These are phyloP conservation scores for Deilephila elpenor DNA, from an alignment of 2,888 invertebrate genomes.

Conservation along the genomic window DNA sequence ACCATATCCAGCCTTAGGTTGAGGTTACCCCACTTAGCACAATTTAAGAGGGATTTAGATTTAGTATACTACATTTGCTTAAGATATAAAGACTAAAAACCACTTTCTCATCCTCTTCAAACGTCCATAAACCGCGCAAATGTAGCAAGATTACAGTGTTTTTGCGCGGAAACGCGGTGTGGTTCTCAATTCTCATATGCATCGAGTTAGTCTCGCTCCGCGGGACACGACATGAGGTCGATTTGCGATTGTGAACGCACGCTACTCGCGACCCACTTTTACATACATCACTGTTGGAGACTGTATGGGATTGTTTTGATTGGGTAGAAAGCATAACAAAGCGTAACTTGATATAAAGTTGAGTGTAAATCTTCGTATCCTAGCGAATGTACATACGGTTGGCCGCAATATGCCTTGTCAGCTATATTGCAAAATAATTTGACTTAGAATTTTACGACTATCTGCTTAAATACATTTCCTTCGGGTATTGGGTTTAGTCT, in stretches of 20 bases:
- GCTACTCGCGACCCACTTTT: slow-evolving; percentile 12
- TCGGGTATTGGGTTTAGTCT: too few relatives aligned
- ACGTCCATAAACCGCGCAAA: background rate
- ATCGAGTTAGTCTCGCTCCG: slow-evolving; percentile 15
- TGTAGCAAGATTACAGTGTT: background rate
- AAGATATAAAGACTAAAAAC: background rate
- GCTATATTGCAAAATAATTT: too few relatives aligned
- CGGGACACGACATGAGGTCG: slow-evolving; percentile 9
- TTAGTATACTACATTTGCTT: too few relatives aligned
- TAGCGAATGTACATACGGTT: too few relatives aligned
- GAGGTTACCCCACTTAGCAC: too few relatives aligned
- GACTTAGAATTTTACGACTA: too few relatives aligned
- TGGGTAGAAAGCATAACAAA: slow-evolving; percentile 7
- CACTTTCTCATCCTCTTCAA: background rate
- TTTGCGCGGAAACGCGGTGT: slow-evolving; percentile 1
- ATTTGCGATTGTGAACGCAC: slow-evolving; percentile 14
- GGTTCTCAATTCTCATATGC: slow-evolving; percentile 17
- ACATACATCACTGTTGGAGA: background rate
- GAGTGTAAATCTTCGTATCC: background rate
- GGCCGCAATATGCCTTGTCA: too few relatives aligned
- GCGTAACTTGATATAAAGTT: background rate
- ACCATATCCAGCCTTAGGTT: too few relatives aligned
- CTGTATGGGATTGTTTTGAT: slow-evolving; percentile 12
- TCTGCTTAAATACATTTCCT: too few relatives aligned
- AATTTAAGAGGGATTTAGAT: too few relatives aligned